Conservation (phyloP, 2,888 invertebrate genomes). For the Petrolisthes cinctipes region DNA sequence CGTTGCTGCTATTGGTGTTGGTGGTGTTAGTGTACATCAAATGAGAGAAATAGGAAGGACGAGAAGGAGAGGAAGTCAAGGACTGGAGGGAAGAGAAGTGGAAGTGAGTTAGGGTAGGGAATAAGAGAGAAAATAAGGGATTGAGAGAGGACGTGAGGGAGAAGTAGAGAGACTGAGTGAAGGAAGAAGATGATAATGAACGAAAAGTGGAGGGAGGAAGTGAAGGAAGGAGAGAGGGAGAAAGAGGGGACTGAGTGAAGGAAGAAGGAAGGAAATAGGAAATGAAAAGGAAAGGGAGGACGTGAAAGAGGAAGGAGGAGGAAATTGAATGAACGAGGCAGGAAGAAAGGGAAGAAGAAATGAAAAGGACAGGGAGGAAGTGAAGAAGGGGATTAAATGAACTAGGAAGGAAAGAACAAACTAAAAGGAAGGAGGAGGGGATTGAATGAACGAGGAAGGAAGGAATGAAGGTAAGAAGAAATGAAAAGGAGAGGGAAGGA, state of each 20-base stretch:
- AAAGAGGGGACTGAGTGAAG: not conserved
- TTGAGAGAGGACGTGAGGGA: not conserved
- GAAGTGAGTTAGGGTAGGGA: too few species aligned
- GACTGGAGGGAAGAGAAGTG: too few species aligned
- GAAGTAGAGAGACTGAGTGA: not conserved
- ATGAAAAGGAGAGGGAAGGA: not conserved
- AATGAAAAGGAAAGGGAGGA: not conserved
- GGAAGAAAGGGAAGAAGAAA: not conserved
- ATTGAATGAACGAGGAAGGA: not conserved
- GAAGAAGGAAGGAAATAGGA: not conserved
- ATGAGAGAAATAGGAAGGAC: too few species aligned
- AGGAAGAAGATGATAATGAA: not conserved
- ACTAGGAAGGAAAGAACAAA: not conserved
- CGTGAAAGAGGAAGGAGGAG: not conserved
- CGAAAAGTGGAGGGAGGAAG: not conserved
- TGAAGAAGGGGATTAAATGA: not conserved
- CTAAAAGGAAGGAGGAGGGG: not conserved
- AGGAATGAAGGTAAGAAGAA: not conserved
- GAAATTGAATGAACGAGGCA: too few species aligned
- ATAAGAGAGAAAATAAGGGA: too few species aligned
- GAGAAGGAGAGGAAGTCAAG: too few species aligned
- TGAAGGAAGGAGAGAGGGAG: not conserved
- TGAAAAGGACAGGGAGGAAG: not conserved
- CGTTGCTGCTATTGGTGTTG: too few species aligned
- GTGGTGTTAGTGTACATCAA: too few species aligned